Percentiles rank a stretch among this genome's conserved stretches.
These are phyloP conservation scores for Bos taurus DNA, from an alignment of 2,113 vertebrate species.

Conservation along the genomic window DNA sequence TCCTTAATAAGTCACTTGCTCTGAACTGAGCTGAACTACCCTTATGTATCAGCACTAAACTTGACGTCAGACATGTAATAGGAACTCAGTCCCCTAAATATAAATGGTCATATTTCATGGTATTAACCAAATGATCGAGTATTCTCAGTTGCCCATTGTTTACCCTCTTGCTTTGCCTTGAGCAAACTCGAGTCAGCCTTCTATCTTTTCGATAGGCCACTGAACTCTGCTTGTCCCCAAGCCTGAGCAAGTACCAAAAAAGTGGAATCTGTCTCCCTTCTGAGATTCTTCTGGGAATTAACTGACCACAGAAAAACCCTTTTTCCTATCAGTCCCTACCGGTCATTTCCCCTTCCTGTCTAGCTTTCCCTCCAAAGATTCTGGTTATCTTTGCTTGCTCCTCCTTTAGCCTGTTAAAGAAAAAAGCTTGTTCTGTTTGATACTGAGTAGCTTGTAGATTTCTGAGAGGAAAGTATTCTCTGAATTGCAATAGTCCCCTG, in stretches of 20 bases:
- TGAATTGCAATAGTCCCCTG: not conserved
- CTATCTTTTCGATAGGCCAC: not conserved
- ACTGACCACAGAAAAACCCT: not conserved
- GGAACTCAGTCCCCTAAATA: not conserved
- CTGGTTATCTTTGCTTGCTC: not conserved
- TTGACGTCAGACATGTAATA: not conserved
- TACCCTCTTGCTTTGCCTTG: not conserved
- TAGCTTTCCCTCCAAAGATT: not conserved
- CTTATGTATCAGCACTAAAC: not conserved
- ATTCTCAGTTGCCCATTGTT: not conserved
- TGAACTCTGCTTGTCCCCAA: not conserved
- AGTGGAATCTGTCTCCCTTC: not conserved
- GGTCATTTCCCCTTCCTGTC: not conserved
- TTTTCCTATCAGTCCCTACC: not conserved
- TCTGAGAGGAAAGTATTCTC: not conserved
- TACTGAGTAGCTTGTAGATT: not conserved
- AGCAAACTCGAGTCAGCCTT: not conserved
- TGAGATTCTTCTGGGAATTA: not conserved
- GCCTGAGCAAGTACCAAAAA: not conserved
- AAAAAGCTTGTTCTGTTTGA: not conserved
- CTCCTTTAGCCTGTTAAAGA: not conserved
- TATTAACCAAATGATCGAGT: not conserved
- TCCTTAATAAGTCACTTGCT: conserved; percentile 12
- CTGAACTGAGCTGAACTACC: not conserved
- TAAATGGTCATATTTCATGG: not conserved